A percentile compares a stretch with the other conserved stretches of the same genome.
These are phyloP conservation scores for Pipa parva DNA, from an alignment of 2,113 vertebrate species.

Conservation along the genomic window DNA sequence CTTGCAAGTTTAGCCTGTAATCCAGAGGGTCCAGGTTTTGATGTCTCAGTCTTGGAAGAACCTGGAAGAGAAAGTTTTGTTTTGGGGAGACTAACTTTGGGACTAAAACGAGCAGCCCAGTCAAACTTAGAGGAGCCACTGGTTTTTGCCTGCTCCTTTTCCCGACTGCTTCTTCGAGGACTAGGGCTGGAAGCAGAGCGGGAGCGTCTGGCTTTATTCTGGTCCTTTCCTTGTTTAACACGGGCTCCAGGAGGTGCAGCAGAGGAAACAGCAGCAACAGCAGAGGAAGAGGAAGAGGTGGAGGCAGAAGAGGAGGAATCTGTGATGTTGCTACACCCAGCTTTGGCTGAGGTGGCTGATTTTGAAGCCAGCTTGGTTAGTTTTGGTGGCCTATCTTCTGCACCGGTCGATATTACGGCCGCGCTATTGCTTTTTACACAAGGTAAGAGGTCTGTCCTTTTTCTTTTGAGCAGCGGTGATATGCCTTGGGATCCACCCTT, in stretches of 20 bases:
- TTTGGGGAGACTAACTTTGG: slow-evolving; percentile 98
- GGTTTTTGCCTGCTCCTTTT: slow-evolving; percentile 92
- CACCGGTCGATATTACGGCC: slow-evolving; percentile 82
- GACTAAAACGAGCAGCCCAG: slow-evolving; percentile 96
- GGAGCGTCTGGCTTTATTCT: slow-evolving; percentile 91
- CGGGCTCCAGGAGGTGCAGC: slow-evolving; percentile 83
- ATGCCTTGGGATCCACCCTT: slow-evolving; percentile 82
- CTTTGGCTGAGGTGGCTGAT: slow-evolving; percentile 98
- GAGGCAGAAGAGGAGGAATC: slow-evolving; percentile 93
- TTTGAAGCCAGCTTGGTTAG: slow-evolving; percentile 99
- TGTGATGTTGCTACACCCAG: slow-evolving; percentile 97
- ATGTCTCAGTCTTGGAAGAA: slow-evolving; percentile 93
- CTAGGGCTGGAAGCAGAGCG: slow-evolving; percentile 96
- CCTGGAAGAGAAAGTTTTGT: slow-evolving; percentile 96
- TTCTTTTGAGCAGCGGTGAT: slow-evolving; percentile 89
- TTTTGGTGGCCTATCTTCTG: slow-evolving; percentile 95
- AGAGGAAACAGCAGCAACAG: slow-evolving; percentile 83
- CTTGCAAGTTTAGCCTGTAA: slow-evolving; percentile 98
- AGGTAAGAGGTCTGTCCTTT: slow-evolving; percentile 85
- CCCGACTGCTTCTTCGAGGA: slow-evolving; percentile 91
- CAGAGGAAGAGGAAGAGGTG: slow-evolving; percentile 81
- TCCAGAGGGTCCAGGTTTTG: slow-evolving; percentile 98
- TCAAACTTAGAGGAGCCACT: slow-evolving; percentile 96
- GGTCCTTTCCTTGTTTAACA: slow-evolving; percentile 97
- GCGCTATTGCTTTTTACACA: slow-evolving; percentile 83